These are phyloP conservation scores for Lycaon pictus DNA, from an alignment of 2,113 vertebrate species.

Conservation along the genomic window DNA sequence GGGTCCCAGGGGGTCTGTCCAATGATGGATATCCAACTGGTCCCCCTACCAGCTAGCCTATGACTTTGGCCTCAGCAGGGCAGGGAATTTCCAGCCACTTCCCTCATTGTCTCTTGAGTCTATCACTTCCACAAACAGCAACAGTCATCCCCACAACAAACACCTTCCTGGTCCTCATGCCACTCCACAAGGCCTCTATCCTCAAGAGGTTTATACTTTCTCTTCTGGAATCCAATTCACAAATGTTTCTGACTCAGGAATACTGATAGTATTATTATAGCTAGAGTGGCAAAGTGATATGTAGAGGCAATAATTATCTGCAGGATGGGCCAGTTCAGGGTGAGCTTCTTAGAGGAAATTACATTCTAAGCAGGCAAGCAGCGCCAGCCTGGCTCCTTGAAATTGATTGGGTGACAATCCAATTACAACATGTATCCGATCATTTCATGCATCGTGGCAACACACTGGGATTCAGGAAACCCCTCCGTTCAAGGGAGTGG, in stretches of 20 bases:
- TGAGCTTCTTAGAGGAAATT: slow-evolving; percentile 47
- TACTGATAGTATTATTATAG: slow-evolving; percentile 32
- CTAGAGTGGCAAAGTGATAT: slow-evolving; percentile 48
- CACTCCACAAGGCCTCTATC: slow-evolving; percentile 17
- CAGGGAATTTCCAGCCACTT: slow-evolving; percentile 26
- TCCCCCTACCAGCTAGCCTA: slow-evolving; percentile 1
- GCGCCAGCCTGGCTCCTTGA: slow-evolving; percentile 49
- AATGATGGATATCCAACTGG: not conserved
- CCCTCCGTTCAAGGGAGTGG: slow-evolving; percentile 48
- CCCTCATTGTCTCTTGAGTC: not conserved
- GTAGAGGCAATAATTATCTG: slow-evolving; percentile 46
- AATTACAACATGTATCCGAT: slow-evolving; percentile 70
- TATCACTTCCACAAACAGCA: not conserved
- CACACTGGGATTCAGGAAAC: slow-evolving; percentile 46
- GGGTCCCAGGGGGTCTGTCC: not conserved
- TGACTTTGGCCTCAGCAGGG: slow-evolving; percentile 9
- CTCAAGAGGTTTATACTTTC: slow-evolving; percentile 32
- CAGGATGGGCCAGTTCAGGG: slow-evolving; percentile 18
- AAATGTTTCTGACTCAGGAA: slow-evolving; percentile 54
- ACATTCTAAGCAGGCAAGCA: slow-evolving; percentile 5
- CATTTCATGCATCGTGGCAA: slow-evolving; percentile 53
- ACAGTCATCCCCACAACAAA: not conserved
- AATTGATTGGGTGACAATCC: slow-evolving; percentile 77
- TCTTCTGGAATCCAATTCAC: slow-evolving; percentile 47
- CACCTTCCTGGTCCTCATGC: not conserved